Conservation (phyloP, 2,888 invertebrate genomes). For the Kuschelorhynchus macadamiae region DNA sequence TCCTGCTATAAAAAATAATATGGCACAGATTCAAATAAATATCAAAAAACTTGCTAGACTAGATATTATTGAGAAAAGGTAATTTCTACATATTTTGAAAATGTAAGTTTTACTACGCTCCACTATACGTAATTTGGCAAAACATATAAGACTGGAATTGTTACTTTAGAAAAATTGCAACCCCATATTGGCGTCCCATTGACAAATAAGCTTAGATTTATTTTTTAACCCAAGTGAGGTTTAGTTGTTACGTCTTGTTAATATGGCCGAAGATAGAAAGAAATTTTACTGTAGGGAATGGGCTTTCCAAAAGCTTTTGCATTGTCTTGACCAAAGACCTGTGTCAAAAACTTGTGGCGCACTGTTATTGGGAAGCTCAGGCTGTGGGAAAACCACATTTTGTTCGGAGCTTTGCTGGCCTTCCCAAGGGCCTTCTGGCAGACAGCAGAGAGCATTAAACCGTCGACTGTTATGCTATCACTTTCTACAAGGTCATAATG, state of each 20-base stretch:
- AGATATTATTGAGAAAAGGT: slow-evolving; percentile 29
- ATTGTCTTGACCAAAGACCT: slow-evolving; percentile 91
- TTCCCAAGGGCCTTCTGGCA: slow-evolving; percentile 76
- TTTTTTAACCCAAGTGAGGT: slow-evolving; percentile 35
- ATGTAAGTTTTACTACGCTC: slow-evolving; percentile 46
- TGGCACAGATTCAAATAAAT: slow-evolving; percentile 35
- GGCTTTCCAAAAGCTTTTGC: slow-evolving; percentile 94
- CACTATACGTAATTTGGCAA: slow-evolving; percentile 54
- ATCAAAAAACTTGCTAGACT: slow-evolving; percentile 18
- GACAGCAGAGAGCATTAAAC: slow-evolving; percentile 82
- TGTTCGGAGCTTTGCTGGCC: slow-evolving; percentile 85
- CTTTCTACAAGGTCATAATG: slow-evolving; percentile 88
- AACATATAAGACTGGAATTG: slow-evolving; percentile 53
- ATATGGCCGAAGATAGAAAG: slow-evolving; percentile 74
- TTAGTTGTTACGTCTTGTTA: slow-evolving; percentile 19
- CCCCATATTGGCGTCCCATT: slow-evolving; percentile 53
- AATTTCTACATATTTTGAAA: slow-evolving; percentile 41
- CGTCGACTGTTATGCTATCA: slow-evolving; percentile 88
- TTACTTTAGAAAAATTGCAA: slow-evolving; percentile 47
- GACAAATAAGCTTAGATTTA: slow-evolving; percentile 54
- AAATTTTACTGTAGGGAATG: slow-evolving; percentile 94
- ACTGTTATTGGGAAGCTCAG: slow-evolving; percentile 88
- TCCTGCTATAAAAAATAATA: slow-evolving; percentile 25
- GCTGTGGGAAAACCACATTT: slow-evolving; percentile 94
- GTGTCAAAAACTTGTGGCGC: slow-evolving; percentile 90